Base-by-base conservation (phyloP, 1,140 invertebrate species). In the Drosophila suzukii region DNA sequence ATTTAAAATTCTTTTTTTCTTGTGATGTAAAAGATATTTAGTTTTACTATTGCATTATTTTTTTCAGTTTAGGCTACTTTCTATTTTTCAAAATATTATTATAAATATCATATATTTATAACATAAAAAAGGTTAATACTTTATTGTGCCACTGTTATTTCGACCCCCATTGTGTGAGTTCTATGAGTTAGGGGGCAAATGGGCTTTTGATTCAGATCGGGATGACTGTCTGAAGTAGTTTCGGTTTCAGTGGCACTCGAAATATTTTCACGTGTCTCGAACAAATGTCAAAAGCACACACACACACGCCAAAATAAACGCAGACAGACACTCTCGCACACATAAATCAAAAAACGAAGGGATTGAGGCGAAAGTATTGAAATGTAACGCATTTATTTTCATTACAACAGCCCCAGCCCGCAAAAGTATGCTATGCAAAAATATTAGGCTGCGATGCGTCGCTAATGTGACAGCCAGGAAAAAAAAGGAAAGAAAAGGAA, bases 341-440 rank as follows among this genome's bases (percentile, higher is more conserved):
- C 77, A 89, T 89, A 89, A 89, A 89, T 89, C 84, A 89, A 89
- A 41, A 39, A 58, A 32, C 51, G 47, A 27, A 20, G 44, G n/a
- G 49, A 44, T 43, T 27, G 60, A 12, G 46, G 41, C 70, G 61
- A 84, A 84, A 78, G 84, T 89, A 89, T 89, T 89, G 84, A 89
- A 89, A 89, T 89, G 84, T 89, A 89, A 89, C 84, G 84, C 84
- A 89, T 89, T 89, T 89, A 84, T 89, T 89, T 89, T 89, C 84
- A 89, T 89, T 88, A 81, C 73, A 81, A 54, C 17, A 63, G 11
- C 27, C 51, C 43, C 44, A 63, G 78, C 75, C 83, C 83, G 49
- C 75, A 70, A 67, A 83, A 88, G 78, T 78, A 85, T 85, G 81
- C 81, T 85, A 85, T 81, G 77, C 65, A 85, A 81, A 63, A 84